Evolutionary conservation across 92 coral and sea anemone species (phyloP), one percentile per base, ranked within the genome.

Genomic region (Zoanthus gigantus): DNA sequence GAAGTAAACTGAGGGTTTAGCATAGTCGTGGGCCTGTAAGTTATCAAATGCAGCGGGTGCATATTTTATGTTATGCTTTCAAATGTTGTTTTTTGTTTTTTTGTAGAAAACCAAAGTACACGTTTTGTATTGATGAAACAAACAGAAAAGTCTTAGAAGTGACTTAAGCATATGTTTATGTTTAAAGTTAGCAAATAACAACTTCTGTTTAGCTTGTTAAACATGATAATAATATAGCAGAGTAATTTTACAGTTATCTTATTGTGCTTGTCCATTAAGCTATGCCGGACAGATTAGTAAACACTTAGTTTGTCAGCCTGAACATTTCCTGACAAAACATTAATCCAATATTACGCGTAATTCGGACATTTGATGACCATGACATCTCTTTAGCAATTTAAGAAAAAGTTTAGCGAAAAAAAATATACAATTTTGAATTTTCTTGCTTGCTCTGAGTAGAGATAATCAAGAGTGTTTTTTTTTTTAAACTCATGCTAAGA

Each of bases 241-340:
- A 67, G 14, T 58, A 67, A 67, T 18, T 50, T 50, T 11, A 7
- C 3, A 10, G 74, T 10, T 5, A 69, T 34, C 74, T 34, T 30
- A 32, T 67, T 15, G 48, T 9, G 48, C 28, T 77, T 58, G 2
- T 4, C 44, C 61, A 61, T 47, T 80, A 61, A 65, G 74, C 76
- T 29, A 28, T 18, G 42, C 42, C 17, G 58, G 29, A 45, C 71
- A 58, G 85, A 66, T 66, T 66, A 81, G 37, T 53, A 81, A 63
- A 46, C 82, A 77, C 60, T 42, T 16, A n/a, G 23, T 11, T n/a
- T 45, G 44, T 65, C 16, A 15, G 23, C 28, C 11, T 37, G 61
- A 65, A 81, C 74, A 79, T 79, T 79, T 63, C 74, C 84, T 61
- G 84, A 65, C 75, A 81, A 81, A 81, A 66, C 58, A 61, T 79